phyloP scores from a whole-genome alignment of 2,797 vertebrate genomes.

The Poeciliopsis presidionis region DNA sequence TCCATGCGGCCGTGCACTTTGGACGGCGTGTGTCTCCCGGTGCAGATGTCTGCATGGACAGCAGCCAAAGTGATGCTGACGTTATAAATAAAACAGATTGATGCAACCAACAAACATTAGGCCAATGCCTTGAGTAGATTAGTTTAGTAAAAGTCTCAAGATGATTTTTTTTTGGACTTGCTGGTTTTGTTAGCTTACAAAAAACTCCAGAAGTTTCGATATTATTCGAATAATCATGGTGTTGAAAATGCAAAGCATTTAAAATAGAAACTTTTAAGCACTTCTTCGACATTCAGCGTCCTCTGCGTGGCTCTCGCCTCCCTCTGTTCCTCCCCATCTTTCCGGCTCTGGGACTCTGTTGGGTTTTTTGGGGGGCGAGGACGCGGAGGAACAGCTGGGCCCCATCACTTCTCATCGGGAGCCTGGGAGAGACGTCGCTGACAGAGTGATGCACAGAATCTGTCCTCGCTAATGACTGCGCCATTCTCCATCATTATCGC shows the following conservation, averaged over 20 bases:
- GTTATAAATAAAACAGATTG: not conserved
- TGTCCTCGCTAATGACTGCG: constrained; percentile 97
- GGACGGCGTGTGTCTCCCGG: not conserved
- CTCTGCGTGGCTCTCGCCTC: constrained; percentile 22
- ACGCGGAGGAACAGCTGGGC: constrained; percentile 90
- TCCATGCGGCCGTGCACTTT: not conserved
- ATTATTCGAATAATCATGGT: not conserved
- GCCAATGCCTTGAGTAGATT: not conserved
- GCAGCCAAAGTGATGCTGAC: not conserved
- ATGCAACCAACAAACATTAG: not conserved
- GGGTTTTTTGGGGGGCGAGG: constrained; percentile 62
- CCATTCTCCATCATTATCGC: constrained; percentile 99
- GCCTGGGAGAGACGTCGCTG: constrained; percentile 91
- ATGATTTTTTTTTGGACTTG: not conserved
- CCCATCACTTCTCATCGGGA: constrained; percentile 96
- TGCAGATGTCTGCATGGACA: constrained; percentile 7
- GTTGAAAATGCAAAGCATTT: not conserved
- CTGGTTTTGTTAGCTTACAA: not conserved
- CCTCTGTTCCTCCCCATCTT: constrained; percentile 2
- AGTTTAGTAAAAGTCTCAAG: not conserved
- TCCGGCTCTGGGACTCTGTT: constrained; percentile 40
- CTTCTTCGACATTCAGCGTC: constrained; percentile 31
- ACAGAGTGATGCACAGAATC: constrained; percentile 99
- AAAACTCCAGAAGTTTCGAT: not conserved
- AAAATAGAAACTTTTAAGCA: not conserved